Conservation (phyloP, 2,113 vertebrate species). For the Brevimyrus niger region DNA sequence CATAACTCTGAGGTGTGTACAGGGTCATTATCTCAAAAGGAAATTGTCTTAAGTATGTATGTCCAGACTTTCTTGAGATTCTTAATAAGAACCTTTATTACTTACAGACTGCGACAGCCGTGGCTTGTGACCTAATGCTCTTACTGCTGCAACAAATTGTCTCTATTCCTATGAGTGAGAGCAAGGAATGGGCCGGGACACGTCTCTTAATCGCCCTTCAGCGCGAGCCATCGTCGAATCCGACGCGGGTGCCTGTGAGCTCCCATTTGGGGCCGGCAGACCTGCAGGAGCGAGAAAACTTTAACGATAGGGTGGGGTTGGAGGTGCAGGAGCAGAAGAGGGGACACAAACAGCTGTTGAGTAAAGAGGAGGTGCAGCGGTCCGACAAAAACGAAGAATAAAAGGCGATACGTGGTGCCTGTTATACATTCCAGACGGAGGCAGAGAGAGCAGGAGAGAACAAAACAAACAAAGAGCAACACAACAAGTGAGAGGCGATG, state of each 20-base stretch:
- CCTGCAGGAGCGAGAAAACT: not conserved
- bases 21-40: not conserved
- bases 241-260: not conserved
- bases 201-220: not conserved
- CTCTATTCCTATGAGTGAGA: not conserved
- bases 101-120: not conserved
- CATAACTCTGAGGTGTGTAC: not conserved
- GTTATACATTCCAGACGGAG: not conserved
- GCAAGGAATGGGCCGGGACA: not conserved
- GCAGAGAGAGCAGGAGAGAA: not conserved
- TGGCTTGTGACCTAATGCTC: not conserved
- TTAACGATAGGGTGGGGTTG: not conserved
- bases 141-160: not conserved
- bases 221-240: not conserved
- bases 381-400: not conserved
- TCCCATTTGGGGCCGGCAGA: not conserved
- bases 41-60: not conserved
- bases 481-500: not conserved
- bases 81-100: not conserved
- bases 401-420: not conserved
- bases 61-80: not conserved
- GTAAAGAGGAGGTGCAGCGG: not conserved
- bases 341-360: not conserved
- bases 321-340: not conserved
- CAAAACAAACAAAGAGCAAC: not conserved